phyloP scores from a whole-genome alignment of 2,113 vertebrate species.

The Columbina picui region DNA sequence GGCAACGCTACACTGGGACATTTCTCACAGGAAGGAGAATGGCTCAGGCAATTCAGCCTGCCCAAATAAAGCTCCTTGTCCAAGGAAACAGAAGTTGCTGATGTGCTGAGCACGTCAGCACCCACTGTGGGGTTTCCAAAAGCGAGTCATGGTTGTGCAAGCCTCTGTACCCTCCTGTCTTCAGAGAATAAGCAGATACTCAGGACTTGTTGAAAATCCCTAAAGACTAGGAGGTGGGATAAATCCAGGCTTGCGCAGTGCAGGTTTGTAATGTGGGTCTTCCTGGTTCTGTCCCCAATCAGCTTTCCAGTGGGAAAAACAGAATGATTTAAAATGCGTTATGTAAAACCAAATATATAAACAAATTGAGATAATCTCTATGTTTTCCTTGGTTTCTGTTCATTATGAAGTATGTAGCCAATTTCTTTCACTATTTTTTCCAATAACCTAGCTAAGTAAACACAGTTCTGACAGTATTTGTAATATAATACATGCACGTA shows the following conservation, averaged over 20 bases:
- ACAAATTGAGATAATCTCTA: background rate
- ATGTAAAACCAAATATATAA: background rate
- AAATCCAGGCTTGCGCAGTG: background rate
- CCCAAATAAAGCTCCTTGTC: background rate
- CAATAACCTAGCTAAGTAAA: background rate
- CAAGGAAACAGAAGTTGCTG: background rate
- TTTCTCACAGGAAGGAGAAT: background rate
- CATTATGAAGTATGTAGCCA: background rate
- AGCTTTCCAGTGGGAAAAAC: background rate
- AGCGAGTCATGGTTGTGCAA: fast-evolving
- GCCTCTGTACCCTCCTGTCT: background rate
- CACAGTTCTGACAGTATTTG: background rate
- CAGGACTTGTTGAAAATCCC: background rate
- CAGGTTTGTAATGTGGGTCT: background rate
- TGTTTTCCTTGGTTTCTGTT: background rate
- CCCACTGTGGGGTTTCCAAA: background rate
- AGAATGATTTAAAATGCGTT: background rate
- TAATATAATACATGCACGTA: background rate
- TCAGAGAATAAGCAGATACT: background rate
- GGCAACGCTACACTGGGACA: background rate
- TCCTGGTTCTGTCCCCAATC: background rate
- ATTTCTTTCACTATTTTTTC: background rate
- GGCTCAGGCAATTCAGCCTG: background rate
- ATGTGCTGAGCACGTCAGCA: background rate
- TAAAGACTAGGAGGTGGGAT: background rate